Conservation (phyloP, 1,140 invertebrate genomes). For the Cotesia glomerata region DNA sequence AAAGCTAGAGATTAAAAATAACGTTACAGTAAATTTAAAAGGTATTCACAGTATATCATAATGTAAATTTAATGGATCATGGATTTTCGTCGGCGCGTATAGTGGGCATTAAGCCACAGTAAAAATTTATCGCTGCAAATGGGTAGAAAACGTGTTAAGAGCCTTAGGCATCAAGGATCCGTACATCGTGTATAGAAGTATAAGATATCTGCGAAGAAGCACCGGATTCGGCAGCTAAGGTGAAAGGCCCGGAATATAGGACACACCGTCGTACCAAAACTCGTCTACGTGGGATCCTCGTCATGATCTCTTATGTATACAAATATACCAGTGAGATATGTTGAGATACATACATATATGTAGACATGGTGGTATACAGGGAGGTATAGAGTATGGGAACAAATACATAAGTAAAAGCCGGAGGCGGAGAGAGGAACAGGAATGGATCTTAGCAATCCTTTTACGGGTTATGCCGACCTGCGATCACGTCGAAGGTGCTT, state of each 20-base stretch:
- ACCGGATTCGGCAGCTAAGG: conserved; percentile 40
- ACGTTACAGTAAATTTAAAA: too few relatives aligned
- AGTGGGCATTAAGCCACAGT: conserved; percentile 3
- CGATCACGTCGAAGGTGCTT: conserved; percentile 28
- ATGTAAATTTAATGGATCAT: background rate
- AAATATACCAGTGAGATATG: too few relatives aligned
- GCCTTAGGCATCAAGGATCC: conserved; percentile 13
- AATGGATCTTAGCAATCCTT: conserved; percentile 51
- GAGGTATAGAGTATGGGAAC: background rate
- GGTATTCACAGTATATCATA: background rate
- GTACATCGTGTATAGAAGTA: background rate
- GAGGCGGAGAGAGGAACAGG: conserved; percentile 22
- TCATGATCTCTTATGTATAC: background rate
- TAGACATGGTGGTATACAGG: too few relatives aligned
- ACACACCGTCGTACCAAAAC: conserved; percentile 46
- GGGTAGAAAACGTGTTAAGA: conserved; percentile 18
- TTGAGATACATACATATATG: background rate
- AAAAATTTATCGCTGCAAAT: conserved; percentile 17
- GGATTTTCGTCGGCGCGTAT: background rate
- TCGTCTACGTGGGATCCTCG: conserved; percentile 52
- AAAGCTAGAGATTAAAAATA: too few relatives aligned
- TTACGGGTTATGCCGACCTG: conserved; percentile 42
- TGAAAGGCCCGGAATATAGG: conserved; percentile 59
- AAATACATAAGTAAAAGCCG: background rate
- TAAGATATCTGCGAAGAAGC: background rate